phyloP scores from a whole-genome alignment of 37 sponge, comb jelly and placozoan genomes.

The Eunapius fragilis region DNA sequence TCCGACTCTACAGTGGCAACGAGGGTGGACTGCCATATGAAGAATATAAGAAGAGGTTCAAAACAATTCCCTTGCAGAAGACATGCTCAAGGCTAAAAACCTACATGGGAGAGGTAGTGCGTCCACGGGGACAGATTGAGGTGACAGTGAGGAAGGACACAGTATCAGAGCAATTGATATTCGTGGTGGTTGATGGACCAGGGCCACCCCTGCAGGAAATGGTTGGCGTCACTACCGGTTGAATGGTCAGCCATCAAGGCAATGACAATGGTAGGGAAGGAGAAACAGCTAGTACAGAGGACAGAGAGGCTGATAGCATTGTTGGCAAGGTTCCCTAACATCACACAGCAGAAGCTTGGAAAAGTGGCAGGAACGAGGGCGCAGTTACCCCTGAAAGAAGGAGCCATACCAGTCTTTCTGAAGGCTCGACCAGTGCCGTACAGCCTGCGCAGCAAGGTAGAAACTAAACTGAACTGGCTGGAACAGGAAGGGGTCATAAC shows the following conservation, averaged over 20 bases:
- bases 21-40: background rate
- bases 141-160: background rate
- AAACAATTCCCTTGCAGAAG: background rate
- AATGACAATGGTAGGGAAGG: background rate
- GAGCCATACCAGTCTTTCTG: conserved; percentile 18
- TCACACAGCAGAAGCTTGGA: conserved; percentile 22
- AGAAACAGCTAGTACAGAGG: background rate
- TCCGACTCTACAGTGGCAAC: too few relatives aligned
- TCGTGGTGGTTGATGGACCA: conserved; percentile 15
- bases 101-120: background rate
- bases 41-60: background rate
- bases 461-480: conserved; percentile 16
- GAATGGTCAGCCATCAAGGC: background rate
- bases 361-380: background rate
- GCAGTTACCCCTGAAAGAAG: conserved; percentile 1
- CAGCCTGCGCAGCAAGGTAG: conserved; percentile 40
- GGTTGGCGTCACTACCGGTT: conserved; percentile 1
- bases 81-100: background rate
- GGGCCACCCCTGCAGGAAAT: conserved; percentile 33
- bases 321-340: background rate
- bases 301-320: background rate
- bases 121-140: background rate
- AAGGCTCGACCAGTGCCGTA: conserved; percentile 53
- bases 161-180: background rate
- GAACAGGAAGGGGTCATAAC: conserved; percentile 22